A percentile compares a stretch with the other conserved stretches of the same genome.
Conservation (phyloP, 2,888 invertebrate genomes). For the Entomobrya proxima region DNA sequence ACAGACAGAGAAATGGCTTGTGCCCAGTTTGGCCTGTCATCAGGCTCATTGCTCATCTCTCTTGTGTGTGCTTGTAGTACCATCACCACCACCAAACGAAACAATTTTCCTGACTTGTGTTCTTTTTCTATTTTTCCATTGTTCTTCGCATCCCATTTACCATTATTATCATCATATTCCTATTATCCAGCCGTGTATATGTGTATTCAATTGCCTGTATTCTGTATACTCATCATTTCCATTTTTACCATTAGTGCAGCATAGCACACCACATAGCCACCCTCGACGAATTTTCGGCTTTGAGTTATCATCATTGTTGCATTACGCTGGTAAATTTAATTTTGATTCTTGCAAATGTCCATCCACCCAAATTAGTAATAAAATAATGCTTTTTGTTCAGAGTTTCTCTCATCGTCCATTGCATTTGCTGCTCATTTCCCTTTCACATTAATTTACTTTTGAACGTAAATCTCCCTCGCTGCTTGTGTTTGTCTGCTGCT, state of each 20-base stretch:
- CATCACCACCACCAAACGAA: background rate
- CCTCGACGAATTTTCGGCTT: background rate
- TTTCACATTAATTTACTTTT: slow-evolving; percentile 23
- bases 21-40: background rate
- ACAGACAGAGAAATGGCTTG: background rate
- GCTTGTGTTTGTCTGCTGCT: background rate
- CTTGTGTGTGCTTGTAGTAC: background rate
- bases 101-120: too few relatives aligned
- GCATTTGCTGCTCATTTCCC: slow-evolving; percentile 2
- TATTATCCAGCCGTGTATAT: background rate
- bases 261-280: background rate
- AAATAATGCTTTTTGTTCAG: background rate
- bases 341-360: slow-evolving; percentile 15
- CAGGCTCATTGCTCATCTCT: slow-evolving; percentile 25
- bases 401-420: background rate
- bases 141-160: too few relatives aligned
- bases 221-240: too few relatives aligned
- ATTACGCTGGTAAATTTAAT: slow-evolving; percentile 53
- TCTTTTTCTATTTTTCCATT: background rate
- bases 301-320: slow-evolving; percentile 12
- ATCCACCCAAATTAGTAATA: background rate
- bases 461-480: background rate
- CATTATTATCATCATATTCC: slow-evolving; percentile 1
- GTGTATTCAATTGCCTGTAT: too few relatives aligned
- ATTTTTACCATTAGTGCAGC: too few relatives aligned